Conservation (phyloP, 2,797 vertebrate species). For the Argyrosomus regius region DNA sequence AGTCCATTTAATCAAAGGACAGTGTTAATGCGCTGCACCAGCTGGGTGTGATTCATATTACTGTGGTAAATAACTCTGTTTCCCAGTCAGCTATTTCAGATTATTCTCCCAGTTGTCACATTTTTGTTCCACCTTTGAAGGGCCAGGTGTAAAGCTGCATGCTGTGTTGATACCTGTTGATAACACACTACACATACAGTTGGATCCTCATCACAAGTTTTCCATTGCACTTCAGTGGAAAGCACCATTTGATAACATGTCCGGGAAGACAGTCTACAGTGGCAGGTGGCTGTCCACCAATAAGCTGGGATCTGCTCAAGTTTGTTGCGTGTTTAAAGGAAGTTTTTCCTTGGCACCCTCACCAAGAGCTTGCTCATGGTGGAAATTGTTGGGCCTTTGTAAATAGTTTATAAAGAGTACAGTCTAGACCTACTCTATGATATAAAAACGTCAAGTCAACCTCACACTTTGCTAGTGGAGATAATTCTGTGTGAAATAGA, state of each 20-base stretch:
- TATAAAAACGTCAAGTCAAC: background rate
- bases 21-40: conserved; percentile 33
- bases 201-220: background rate
- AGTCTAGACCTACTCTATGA: too few relatives aligned
- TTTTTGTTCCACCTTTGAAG: conserved; percentile 32
- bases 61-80: conserved; percentile 19
- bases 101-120: conserved; percentile 18
- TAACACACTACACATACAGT: conserved; percentile 1
- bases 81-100: background rate
- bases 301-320: too few relatives aligned
- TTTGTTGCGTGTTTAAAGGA: too few relatives aligned
- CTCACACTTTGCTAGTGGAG: background rate
- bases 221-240: background rate
- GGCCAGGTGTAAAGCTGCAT: conserved; percentile 23
- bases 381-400: too few relatives aligned
- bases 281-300: too few relatives aligned
- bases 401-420: too few relatives aligned
- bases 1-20: conserved; percentile 45
- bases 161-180: conserved; percentile 20
- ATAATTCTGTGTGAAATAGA: background rate
- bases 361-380: too few relatives aligned
- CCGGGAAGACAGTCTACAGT: background rate
- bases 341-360: too few relatives aligned
- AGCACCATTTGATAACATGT: background rate
- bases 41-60: conserved; percentile 41